phyloP scores from a whole-genome alignment of 1,140 invertebrate genomes.

The Luehdorfia chinensis region DNA sequence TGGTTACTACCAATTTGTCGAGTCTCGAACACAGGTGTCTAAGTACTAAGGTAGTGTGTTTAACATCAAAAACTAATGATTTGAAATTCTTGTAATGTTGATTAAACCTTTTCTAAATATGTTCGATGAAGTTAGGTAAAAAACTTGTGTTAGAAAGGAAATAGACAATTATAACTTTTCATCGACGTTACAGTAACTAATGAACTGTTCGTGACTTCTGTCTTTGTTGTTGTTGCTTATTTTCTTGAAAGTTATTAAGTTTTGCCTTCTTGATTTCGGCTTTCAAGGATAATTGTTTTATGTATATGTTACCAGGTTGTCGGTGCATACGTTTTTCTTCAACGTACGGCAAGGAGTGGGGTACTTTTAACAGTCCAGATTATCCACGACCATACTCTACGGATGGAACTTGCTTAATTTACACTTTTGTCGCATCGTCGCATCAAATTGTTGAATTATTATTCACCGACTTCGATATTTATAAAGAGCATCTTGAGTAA shows the following conservation, averaged over 20 bases:
- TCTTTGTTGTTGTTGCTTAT: no score
- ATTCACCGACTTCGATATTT: slow-evolving; percentile 88
- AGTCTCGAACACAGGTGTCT: no score
- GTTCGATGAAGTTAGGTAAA: no score
- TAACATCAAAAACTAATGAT: no score
- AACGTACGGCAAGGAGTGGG: slow-evolving; percentile 86
- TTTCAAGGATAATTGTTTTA: no score
- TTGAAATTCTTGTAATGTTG: no score
- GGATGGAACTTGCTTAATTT: slow-evolving; percentile 89
- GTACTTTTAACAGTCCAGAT: slow-evolving; percentile 89
- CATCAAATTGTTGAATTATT: slow-evolving; percentile 89
- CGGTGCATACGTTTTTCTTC: slow-evolving; percentile 88
- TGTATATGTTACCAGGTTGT: slow-evolving; percentile 80
- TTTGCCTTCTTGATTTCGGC: no score
- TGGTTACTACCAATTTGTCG: no score
- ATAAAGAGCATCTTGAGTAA: slow-evolving; percentile 80
- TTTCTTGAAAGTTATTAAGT: no score
- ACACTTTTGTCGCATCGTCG: slow-evolving; percentile 87
- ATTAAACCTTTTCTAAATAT: no score
- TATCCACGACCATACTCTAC: slow-evolving; percentile 86
- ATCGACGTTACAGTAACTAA: background rate
- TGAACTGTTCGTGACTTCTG: slow-evolving; percentile 1
- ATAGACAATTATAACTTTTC: slow-evolving; percentile 18
- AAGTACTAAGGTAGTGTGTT: no score
- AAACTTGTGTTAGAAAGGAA: no score